These are phyloP conservation scores for Strigops habroptila DNA, from an alignment of 2,113 vertebrate genomes.

Conservation along the genomic window DNA sequence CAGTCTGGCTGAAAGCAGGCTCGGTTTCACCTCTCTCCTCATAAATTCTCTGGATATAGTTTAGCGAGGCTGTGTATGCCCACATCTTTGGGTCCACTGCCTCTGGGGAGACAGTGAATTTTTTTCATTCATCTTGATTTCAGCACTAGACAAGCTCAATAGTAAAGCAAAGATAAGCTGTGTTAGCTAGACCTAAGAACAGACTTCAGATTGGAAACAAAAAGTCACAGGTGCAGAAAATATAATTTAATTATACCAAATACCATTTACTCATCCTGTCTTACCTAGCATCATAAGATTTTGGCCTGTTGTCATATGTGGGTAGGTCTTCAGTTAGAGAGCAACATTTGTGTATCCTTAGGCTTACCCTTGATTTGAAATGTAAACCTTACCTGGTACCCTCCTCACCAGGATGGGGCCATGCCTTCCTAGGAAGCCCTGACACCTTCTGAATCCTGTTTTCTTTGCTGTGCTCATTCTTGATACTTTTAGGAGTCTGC, in stretches of 20 bases:
- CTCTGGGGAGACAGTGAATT: neutral
- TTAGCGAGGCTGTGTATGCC: neutral
- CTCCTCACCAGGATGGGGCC: neutral
- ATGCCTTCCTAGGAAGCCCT: neutral
- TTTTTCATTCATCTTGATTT: neutral
- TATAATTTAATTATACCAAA: neutral
- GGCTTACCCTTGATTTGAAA: neutral
- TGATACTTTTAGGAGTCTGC: neutral
- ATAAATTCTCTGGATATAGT: neutral
- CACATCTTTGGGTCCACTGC: neutral
- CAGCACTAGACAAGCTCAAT: neutral
- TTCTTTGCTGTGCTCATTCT: neutral
- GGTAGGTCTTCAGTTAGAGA: neutral
- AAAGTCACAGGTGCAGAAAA: neutral
- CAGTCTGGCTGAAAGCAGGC: neutral
- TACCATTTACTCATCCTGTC: neutral
- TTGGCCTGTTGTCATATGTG: neutral
- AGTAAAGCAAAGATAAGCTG: neutral
- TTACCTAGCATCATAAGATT: neutral
- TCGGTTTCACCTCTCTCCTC: neutral
- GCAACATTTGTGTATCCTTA: accelerated
- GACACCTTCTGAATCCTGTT: neutral
- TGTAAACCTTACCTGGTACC: neutral
- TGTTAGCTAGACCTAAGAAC: neutral
- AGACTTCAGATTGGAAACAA: neutral